Base-by-base conservation (phyloP, 2,113 vertebrate genomes). In the Balaenoptera acutorostrata region DNA sequence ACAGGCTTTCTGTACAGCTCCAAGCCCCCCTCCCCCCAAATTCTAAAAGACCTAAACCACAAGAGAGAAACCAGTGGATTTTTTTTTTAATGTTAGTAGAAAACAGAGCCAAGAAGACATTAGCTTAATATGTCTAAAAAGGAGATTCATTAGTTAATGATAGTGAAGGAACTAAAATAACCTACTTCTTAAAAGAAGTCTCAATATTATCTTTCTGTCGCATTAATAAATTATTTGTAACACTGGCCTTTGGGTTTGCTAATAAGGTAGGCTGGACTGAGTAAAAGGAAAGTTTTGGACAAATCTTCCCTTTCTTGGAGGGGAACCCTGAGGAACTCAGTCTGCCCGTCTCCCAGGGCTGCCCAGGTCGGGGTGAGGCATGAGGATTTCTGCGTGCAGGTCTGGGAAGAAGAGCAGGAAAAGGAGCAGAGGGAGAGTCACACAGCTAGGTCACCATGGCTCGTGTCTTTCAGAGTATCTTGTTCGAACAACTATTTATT, bases 291-390 rank as follows among this genome's bases (percentile, higher is more conserved):
- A 57, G 27, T 36, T 63, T 69, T 64, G 61, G 77, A 44, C 41
- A 63, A n/a, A 71, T 39, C 59, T 41, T 64, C 18, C 27, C 23
- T 39, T 39, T 75, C 9, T 64, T 5, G 8, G 17, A 78, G 36
- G 39, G n/a, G 46, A 87, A 31, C 14, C 20, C 68, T 91, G 5
- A 66, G 72, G 71, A 66, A 68, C n/a, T 13, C 59, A 27, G 44
- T 64, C 68, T 84, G 31, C 25, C 39, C 18, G 27, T 17, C 10
- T 41, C 78, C 7, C n/a, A 3, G 29, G 27, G 80, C 23, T 75
- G 52, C 20, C n/a, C 7, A 1, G 31, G 18, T 25, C 0, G 1
- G 33, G 10, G 31, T 25, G 84, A 36, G 1, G 10, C 6, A 0
- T 21, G 10, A 87, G 33, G 64, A 21, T 61, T 31, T 88, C 68